Conservation (phyloP, 2,113 vertebrate genomes). For the Benitochromis conjunctus region DNA sequence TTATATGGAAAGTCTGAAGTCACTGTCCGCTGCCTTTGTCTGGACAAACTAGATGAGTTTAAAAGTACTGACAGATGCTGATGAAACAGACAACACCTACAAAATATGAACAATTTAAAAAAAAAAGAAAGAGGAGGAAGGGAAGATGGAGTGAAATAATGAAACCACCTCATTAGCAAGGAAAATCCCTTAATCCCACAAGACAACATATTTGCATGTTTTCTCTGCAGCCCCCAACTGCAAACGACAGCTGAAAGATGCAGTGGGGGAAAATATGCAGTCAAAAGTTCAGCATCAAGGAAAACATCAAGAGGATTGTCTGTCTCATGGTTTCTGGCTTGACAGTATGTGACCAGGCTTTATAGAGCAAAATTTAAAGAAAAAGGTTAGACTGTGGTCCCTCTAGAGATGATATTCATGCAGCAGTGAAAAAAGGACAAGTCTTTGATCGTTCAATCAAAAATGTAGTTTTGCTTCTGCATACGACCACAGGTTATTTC, state of each 20-base stretch:
- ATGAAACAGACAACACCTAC: conserved; percentile 13
- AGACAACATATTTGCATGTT: conserved; percentile 49
- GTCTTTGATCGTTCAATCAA: not conserved
- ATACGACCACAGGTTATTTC: too few species aligned
- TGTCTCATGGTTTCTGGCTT: not conserved
- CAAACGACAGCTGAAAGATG: conserved; percentile 22
- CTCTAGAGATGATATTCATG: not conserved
- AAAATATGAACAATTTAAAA: not conserved
- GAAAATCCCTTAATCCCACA: conserved; percentile 42
- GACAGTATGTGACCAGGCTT: not conserved
- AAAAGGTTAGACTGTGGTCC: not conserved
- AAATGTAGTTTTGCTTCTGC: too few species aligned
- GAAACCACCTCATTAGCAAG: conserved; percentile 47
- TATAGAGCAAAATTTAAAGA: not conserved
- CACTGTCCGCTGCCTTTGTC: not conserved
- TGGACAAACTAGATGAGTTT: not conserved
- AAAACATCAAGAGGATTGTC: not conserved
- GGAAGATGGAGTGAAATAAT: conserved; percentile 4
- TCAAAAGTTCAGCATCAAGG: conserved; percentile 61
- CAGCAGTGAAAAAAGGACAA: not conserved
- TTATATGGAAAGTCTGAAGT: not conserved
- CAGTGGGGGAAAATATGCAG: conserved; percentile 6
- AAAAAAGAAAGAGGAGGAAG: not conserved
- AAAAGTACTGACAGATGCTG: conserved; percentile 34
- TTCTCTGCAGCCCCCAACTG: conserved; percentile 24